Evolutionary conservation across 1,140 invertebrate genomes (phyloP).

Genomic region (Sweltsa coloradensis): DNA sequence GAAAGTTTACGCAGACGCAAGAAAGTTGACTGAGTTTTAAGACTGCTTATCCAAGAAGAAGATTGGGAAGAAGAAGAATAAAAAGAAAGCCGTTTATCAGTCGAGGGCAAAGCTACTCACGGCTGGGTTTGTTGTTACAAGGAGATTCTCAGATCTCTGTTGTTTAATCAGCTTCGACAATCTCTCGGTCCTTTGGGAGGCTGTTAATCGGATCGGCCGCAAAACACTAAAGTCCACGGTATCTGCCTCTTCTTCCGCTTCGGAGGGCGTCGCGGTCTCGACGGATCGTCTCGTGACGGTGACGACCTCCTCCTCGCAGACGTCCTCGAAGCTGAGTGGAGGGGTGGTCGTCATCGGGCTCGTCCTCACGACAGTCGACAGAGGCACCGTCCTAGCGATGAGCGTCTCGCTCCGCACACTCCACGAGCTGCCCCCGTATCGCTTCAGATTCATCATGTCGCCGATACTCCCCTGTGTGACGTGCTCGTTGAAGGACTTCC

Average conservation of each 20-base stretch:
- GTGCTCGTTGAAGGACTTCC: background rate
- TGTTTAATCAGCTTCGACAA: too few species aligned
- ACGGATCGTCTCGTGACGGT: background rate
- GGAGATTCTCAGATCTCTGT: too few species aligned
- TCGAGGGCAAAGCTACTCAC: too few species aligned
- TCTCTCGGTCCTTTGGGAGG: constrained; percentile 19
- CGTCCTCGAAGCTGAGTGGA: background rate
- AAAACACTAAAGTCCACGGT: background rate
- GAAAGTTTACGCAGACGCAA: too few species aligned
- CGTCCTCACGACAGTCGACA: constrained; percentile 48
- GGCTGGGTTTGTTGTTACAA: too few species aligned
- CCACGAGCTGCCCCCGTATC: constrained; percentile 53
- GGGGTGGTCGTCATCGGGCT: constrained; percentile 19
- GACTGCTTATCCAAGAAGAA: too few species aligned
- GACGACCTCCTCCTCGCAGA: background rate
- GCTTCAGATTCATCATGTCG: constrained; percentile 62
- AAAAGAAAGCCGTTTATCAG: too few species aligned
- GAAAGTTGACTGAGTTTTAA: too few species aligned
- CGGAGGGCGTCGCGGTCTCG: background rate
- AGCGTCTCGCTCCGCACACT: constrained; percentile 49
- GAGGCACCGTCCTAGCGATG: constrained; percentile 51
- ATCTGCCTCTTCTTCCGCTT: background rate
- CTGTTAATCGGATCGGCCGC: constrained; percentile 9
- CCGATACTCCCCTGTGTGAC: constrained; percentile 49
- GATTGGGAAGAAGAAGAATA: too few species aligned